These are phyloP conservation scores for Peromyscus aztecus DNA, from an alignment of 2,797 vertebrate species.

Conservation along the genomic window DNA sequence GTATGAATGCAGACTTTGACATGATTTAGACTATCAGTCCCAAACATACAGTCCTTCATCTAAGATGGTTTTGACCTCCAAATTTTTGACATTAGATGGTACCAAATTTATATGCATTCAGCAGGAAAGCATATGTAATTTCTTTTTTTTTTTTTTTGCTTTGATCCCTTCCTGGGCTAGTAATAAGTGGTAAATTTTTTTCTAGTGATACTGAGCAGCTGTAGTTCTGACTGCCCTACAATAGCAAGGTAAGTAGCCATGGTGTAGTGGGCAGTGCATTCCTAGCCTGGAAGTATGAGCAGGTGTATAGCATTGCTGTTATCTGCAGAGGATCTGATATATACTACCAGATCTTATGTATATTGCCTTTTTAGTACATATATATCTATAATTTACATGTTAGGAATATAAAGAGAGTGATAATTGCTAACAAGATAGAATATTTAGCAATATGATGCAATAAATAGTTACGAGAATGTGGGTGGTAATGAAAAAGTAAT, in stretches of 20 bases:
- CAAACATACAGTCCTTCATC: background rate
- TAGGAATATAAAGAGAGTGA: background rate
- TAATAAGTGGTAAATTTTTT: background rate
- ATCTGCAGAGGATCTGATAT: background rate
- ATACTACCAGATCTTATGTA: background rate
- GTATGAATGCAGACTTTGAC: background rate
- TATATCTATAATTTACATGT: background rate
- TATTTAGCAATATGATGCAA: background rate
- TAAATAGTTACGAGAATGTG: background rate
- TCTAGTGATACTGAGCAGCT: background rate
- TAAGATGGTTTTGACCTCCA: background rate
- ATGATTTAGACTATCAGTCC: background rate
- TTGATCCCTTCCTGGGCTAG: background rate
- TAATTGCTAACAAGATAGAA: background rate
- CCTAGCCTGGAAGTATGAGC: background rate
- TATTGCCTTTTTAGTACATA: background rate
- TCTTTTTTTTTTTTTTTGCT: background rate
- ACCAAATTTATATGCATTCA: background rate
- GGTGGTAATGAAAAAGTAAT: background rate
- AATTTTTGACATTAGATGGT: background rate
- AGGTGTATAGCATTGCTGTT: too few relatives aligned
- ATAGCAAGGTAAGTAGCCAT: background rate
- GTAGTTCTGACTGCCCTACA: background rate
- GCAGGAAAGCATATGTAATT: background rate
- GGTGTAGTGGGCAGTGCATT: background rate